phyloP scores from a whole-genome alignment of 2,113 vertebrate genomes.

The Sus scrofa region T2T-Sscrofa CM000825.6:71555501-71556000 shows the following conservation, averaged over 20 bases:
- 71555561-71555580: constrained; percentile 81
- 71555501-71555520: background rate
- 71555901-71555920: background rate
- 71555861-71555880: background rate
- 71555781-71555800: background rate
- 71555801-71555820: background rate
- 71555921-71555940: too few species aligned
- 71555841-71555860: background rate
- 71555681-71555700: constrained; percentile 80
- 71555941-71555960: too few species aligned
- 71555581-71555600: constrained; percentile 90
- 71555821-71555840: background rate
- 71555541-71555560: constrained; percentile 67
- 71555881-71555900: constrained; percentile 40
- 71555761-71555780: background rate
- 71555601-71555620: constrained; percentile 87
- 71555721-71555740: background rate
- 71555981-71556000: too few species aligned
- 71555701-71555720: background rate
- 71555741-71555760: background rate
- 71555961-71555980: too few species aligned
- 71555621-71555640: constrained; percentile 89
- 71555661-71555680: constrained; percentile 84
- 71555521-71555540: background rate
- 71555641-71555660: constrained; percentile 86